Evolutionary conservation across 2,888 invertebrate genomes (phyloP).

Genomic region (Dasypolia templi): DNA sequence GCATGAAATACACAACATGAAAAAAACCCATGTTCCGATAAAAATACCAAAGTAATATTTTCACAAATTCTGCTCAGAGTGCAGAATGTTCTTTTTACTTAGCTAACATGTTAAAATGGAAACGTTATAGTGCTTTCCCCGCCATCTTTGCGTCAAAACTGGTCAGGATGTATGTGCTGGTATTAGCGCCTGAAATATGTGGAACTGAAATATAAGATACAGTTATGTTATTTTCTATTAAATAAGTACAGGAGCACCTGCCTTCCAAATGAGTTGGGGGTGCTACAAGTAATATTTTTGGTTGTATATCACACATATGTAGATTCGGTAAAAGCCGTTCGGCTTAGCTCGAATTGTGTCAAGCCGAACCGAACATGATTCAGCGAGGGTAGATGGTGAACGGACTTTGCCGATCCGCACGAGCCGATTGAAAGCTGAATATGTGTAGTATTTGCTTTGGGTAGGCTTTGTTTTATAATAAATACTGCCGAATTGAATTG

Average conservation of each 20-base stretch:
- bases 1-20: background rate
- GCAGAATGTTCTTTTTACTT: slow-evolving; percentile 20
- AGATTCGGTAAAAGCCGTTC: background rate
- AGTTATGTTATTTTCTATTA: slow-evolving; percentile 7
- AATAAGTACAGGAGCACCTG: background rate
- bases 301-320: too few relatives aligned
- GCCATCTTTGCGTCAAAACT: slow-evolving; percentile 39
- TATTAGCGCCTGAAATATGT: slow-evolving; percentile 9
- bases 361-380: too few relatives aligned
- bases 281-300: background rate
- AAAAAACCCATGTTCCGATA: background rate
- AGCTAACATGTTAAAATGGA: slow-evolving; percentile 31
- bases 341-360: too few relatives aligned
- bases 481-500: too few relatives aligned
- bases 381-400: too few relatives aligned
- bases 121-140: slow-evolving; percentile 22
- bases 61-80: slow-evolving; percentile 3
- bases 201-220: background rate
- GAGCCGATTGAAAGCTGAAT: too few relatives aligned
- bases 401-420: too few relatives aligned
- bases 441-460: too few relatives aligned
- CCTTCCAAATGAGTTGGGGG: background rate
- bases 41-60: slow-evolving; percentile 18
- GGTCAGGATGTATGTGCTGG: slow-evolving; percentile 1
- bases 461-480: too few relatives aligned